Conservation (phyloP, 2,888 invertebrate species). For the Bugula neritina region DNA sequence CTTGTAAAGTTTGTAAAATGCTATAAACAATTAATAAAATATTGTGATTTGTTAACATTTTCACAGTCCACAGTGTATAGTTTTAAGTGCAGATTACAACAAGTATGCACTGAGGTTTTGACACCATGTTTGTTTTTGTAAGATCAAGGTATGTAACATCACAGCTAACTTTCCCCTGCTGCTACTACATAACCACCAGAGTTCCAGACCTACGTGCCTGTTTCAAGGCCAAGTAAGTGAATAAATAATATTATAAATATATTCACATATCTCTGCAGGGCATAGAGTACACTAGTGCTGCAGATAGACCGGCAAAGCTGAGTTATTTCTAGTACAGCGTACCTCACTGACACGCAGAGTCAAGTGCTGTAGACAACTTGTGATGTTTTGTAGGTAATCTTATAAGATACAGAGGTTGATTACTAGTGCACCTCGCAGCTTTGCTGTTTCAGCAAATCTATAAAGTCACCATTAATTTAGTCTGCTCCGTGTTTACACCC, state of each 20-base stretch:
- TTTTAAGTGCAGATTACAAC: not conserved
- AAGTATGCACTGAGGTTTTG: not conserved
- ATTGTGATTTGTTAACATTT: constrained; percentile 21
- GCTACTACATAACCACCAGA: not conserved
- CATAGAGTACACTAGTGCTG: not conserved
- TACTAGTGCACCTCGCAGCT: not conserved
- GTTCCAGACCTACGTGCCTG: too few relatives aligned
- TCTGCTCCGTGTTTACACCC: not conserved
- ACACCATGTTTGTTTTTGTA: not conserved
- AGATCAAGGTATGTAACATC: not conserved
- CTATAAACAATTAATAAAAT: constrained; percentile 23
- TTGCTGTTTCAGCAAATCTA: not conserved
- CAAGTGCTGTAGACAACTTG: not conserved
- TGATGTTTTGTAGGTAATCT: not conserved
- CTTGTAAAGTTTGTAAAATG: constrained; percentile 26
- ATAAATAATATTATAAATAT: too few relatives aligned
- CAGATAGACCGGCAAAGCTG: too few relatives aligned
- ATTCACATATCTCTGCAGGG: too few relatives aligned
- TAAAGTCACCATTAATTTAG: not conserved
- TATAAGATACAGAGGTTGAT: not conserved
- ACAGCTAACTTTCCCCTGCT: not conserved
- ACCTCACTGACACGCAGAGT: not conserved
- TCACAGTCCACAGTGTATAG: constrained; percentile 17
- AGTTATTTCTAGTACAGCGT: not conserved
- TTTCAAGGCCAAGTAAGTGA: too few relatives aligned